A percentile compares a stretch with the other conserved stretches of the same genome.
Evolutionary conservation across 2,888 invertebrate genomes (phyloP).

Genomic region (Scaptomyza tumidula): DNA sequence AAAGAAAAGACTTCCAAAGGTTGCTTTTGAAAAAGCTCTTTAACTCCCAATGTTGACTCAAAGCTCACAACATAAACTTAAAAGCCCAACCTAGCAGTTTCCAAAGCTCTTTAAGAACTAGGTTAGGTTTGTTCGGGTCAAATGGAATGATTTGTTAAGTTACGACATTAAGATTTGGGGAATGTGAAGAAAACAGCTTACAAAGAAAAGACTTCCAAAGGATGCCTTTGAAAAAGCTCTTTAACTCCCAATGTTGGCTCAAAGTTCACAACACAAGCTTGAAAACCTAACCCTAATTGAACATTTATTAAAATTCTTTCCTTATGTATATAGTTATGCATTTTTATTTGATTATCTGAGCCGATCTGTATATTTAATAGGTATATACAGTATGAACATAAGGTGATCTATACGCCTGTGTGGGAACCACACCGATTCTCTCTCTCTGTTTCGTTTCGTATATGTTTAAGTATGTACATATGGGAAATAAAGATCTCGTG

Average conservation of each 20-base stretch:
- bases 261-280: background rate
- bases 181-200: too few species aligned
- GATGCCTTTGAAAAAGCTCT: too few species aligned
- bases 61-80: background rate
- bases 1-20: too few species aligned
- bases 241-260: too few species aligned
- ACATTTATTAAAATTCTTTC: background rate
- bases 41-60: too few species aligned
- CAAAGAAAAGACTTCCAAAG: too few species aligned
- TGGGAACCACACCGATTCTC: slow-evolving; percentile 46
- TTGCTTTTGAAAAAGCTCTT: too few species aligned
- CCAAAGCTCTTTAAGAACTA: too few species aligned
- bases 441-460: background rate
- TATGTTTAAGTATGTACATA: background rate
- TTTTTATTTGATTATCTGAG: background rate
- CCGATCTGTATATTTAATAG: slow-evolving; percentile 4
- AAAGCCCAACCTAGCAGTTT: background rate
- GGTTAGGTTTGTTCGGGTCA: too few species aligned
- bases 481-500: slow-evolving; percentile 6
- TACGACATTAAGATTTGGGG: too few species aligned
- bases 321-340: background rate
- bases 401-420: slow-evolving; percentile 64
- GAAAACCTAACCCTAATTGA: background rate
- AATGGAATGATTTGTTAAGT: too few species aligned
- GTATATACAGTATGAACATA: slow-evolving; percentile 14